These are phyloP conservation scores for Ochotona curzoniae DNA, from an alignment of 2,113 vertebrate genomes.

Conservation along the genomic window DNA sequence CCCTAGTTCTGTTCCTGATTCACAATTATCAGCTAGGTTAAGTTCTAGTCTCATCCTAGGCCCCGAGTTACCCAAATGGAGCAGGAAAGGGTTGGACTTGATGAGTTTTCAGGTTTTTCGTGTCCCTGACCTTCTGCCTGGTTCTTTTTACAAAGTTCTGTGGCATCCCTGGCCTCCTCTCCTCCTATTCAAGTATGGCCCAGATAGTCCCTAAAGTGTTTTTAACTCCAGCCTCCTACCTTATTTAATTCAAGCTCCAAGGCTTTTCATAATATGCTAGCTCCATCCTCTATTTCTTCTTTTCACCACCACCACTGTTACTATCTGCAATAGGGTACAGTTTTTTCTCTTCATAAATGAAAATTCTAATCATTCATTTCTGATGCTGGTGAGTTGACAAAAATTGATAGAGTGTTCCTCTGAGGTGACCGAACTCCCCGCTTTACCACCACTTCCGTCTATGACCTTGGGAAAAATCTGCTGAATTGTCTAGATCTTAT, in stretches of 20 bases:
- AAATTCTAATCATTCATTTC: slow-evolving; percentile 12
- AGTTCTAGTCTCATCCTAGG: background rate
- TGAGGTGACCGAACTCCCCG: background rate
- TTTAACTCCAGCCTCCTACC: background rate
- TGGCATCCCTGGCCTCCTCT: background rate
- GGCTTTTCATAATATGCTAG: background rate
- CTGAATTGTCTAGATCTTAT: background rate
- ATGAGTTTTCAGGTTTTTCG: background rate
- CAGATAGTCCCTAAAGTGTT: background rate
- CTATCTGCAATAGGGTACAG: background rate
- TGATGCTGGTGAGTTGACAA: slow-evolving; percentile 24
- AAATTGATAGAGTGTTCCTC: background rate
- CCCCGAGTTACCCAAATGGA: background rate
- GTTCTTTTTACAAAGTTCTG: slow-evolving; percentile 2
- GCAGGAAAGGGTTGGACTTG: background rate
- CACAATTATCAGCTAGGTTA: background rate
- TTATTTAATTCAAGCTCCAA: slow-evolving; percentile 9
- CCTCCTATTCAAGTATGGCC: background rate
- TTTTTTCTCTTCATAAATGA: background rate
- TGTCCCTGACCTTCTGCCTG: background rate
- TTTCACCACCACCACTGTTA: background rate
- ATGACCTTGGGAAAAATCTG: background rate
- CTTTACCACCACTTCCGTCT: background rate
- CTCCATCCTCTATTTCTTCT: background rate
- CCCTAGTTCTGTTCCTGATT: background rate